A percentile compares a stretch with the other conserved stretches of the same genome.
These are phyloP conservation scores for Strigamia maritima DNA, from an alignment of 2,888 invertebrate species.

Conservation along the genomic window DNA sequence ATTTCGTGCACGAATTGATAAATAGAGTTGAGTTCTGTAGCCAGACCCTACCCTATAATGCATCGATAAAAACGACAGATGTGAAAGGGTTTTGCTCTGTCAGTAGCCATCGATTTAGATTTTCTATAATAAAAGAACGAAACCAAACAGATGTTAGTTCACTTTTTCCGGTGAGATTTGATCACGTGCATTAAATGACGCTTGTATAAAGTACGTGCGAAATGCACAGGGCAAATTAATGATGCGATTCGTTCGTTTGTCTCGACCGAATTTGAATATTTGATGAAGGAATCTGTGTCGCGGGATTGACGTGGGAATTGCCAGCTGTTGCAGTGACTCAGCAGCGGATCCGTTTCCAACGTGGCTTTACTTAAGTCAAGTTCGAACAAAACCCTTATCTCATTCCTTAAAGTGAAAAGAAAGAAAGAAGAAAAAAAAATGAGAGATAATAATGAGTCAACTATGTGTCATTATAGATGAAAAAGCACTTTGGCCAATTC, in stretches of 20 bases:
- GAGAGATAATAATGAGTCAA: too few species aligned
- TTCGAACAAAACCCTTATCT: too few species aligned
- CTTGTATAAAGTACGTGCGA: constrained; percentile 2
- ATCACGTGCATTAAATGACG: constrained; percentile 7
- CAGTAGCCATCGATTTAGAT: too few species aligned
- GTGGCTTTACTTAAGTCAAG: neutral
- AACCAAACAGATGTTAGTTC: neutral
- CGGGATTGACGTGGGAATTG: constrained; percentile 6
- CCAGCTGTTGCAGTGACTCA: constrained; percentile 4
- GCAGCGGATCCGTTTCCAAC: neutral
- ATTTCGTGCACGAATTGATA: too few species aligned
- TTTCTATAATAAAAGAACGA: too few species aligned
- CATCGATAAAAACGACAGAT: neutral
- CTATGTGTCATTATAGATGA: neutral
- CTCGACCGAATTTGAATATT: constrained; percentile 11
- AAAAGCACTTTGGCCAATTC: neutral
- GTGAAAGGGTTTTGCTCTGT: neutral
- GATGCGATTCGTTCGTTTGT: neutral
- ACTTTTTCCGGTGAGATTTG: neutral
- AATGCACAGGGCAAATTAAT: neutral
- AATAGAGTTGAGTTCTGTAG: too few species aligned
- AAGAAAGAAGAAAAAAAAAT: neutral
- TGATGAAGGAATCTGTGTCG: constrained; percentile 11
- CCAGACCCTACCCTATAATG: too few species aligned
- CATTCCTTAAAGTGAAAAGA: too few species aligned